phyloP scores from a whole-genome alignment of 92 coral and sea anemone genomes.

The Palythoa caribaeorum region DNA sequence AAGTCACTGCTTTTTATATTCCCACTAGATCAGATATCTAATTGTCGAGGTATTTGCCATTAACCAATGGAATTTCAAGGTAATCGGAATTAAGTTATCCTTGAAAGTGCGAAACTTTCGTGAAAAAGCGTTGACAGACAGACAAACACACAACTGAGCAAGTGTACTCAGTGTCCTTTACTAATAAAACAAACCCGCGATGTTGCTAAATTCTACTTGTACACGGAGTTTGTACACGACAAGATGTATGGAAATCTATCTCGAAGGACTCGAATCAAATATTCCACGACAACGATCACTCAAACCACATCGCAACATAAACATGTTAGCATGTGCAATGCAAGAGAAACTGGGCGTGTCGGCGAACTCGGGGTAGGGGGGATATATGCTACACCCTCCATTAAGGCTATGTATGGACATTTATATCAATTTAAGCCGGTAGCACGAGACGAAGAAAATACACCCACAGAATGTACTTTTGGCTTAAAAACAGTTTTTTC shows the following conservation, averaged over 20 bases:
- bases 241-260: neutral
- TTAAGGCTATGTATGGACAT: too few relatives aligned
- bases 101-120: constrained; percentile 32
- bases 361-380: too few relatives aligned
- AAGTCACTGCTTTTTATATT: constrained; percentile 26
- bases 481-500: too few relatives aligned
- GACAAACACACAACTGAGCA: neutral
- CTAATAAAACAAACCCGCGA: neutral
- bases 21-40: constrained; percentile 34
- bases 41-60: constrained; percentile 18
- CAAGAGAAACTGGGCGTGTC: too few relatives aligned
- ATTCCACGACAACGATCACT: too few relatives aligned
- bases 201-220: neutral
- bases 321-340: too few relatives aligned
- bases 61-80: constrained; percentile 29
- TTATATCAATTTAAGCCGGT: too few relatives aligned
- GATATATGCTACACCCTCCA: too few relatives aligned
- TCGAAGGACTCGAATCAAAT: neutral
- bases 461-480: too few relatives aligned
- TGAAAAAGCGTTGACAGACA: constrained; percentile 36
- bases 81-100: constrained; percentile 10
- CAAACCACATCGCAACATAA: too few relatives aligned
- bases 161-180: neutral
- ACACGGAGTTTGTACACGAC: neutral
- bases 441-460: too few relatives aligned